Evolutionary conservation across 1,140 invertebrate species (phyloP), one percentile per base, ranked within the genome.

Genomic region (Acromyrmex heyeri): DNA sequence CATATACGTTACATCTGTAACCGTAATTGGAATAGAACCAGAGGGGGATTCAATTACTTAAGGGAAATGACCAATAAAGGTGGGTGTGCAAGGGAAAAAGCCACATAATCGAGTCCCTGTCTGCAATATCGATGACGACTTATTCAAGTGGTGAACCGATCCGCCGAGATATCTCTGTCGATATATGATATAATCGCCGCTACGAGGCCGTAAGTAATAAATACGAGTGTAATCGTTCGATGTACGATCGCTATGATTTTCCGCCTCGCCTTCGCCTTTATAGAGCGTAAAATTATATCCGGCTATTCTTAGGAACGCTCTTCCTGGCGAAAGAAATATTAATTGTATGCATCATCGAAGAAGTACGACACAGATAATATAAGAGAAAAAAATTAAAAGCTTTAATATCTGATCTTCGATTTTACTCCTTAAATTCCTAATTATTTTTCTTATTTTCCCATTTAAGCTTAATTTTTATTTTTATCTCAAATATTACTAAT

Each of bases 31-130:
- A 75, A 82, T 59, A 59, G 5, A 69, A 30, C 65, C 61, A 65
- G 53, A 61, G 81, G 83, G 24, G 76, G 70, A 86, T 75, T 83
- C 86, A 91, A 91, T 92, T 92, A 78, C 69, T 82, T 77, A 73
- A 75, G 91, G 91, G 91, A 92, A 91, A 91, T 91, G 27, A 65
- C 65, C 86, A 92, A 92, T 91, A 86, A 88, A 83, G 83, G 44
- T 81, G 70, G 87, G 70, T 86, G 75, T 69, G 62, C 65, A 57
- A 67, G 77, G 72, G 69, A 75, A 88, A 83, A 70, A 79, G 61
- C 53, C 24, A 73, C 64, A 76, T 76, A 89, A 89, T 78, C 70
- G 67, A 90, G 89, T 79, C 50, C 27, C 64, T 69, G 90, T 91
- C 16, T 30, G 27, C 75, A 61, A 91, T 90, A 91, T 91, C 90